Conservation (phyloP, 2,888 invertebrate species). For the Rapana venosa region DNA sequence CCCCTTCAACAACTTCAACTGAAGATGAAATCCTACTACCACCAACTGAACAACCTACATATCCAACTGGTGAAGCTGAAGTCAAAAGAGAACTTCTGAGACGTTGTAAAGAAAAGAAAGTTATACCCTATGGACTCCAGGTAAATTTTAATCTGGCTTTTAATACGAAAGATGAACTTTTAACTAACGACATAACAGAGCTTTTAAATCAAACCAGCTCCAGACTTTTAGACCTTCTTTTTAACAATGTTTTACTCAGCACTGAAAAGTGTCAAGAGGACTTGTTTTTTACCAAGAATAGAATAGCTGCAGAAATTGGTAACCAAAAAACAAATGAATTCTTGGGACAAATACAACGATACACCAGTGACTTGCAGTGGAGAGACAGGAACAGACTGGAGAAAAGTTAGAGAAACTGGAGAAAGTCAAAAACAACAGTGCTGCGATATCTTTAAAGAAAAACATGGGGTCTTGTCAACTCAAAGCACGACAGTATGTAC, state of each 20-base stretch:
- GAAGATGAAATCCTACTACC: not conserved
- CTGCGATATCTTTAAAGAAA: not conserved
- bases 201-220: not conserved
- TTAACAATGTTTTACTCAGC: not conserved
- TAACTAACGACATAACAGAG: not conserved
- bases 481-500: no score
- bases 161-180: not conserved
- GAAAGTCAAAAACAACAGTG: not conserved
- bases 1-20: no score
- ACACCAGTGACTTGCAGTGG: not conserved
- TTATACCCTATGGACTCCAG: not conserved
- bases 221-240: not conserved
- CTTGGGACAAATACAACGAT: not conserved
- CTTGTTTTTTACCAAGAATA: not conserved
- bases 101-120: not conserved
- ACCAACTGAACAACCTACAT: not conserved
- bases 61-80: not conserved
- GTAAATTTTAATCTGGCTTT: not conserved
- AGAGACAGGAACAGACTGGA: not conserved
- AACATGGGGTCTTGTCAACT: no score
- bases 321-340: not conserved
- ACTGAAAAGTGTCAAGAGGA: not conserved
- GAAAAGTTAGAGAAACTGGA: not conserved
- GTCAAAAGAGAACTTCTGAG: not conserved
- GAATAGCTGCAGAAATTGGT: not conserved